Base-by-base conservation (phyloP, 2,113 vertebrate species). In the Sardina pilchardus region DNA sequence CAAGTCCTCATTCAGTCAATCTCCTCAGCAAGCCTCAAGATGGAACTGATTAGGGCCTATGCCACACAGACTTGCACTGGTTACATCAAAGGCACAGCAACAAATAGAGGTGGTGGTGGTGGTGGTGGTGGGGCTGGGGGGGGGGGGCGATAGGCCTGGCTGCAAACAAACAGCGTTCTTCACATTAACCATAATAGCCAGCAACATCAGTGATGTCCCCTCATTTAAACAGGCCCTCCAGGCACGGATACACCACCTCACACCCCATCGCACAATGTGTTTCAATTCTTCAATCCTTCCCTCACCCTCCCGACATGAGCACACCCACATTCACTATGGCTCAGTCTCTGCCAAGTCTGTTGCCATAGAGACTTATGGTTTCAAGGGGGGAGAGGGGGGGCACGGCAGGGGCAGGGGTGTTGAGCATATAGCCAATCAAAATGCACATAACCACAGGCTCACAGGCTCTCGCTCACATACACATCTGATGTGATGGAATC, bases 191-290 rank as follows among this genome's bases (percentile, higher is more conserved):
- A 85, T 86, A 71, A 80, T 83, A 34, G 75, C 85, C 89, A 91
- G 89, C 82, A 89, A 86, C 85, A 88, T 87, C 86, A 47, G 84
- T 7, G 43, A 21, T 80, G 81, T 81, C 21, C 86, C 71, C 92
- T 93, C 87, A 89, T 93, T 94, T 89, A 89, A 83, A 92, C 88
- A 39, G 48, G 14, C 59, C 92, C 92, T 26, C 42, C 83, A 91
- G 93, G 89, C 86, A 82, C 39, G 82, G 50, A 39, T 50, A 67
- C 10, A 89, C 86, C 86, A 36, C 71, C 71, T 78, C 71, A 78
- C 71, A 78, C 34, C 17, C 71, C 30, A 78, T 14, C 30, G 71
- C 71, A 78, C 71, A 78, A 34, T 17, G 30, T 34, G 26, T n/a
- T 67, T 30, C 63, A 67, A n/a, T 87, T 81, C 36, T n/a, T n/a